These are phyloP conservation scores for Megastigmus dorsalis DNA, from an alignment of 2,888 invertebrate genomes.

Conservation along the genomic window DNA sequence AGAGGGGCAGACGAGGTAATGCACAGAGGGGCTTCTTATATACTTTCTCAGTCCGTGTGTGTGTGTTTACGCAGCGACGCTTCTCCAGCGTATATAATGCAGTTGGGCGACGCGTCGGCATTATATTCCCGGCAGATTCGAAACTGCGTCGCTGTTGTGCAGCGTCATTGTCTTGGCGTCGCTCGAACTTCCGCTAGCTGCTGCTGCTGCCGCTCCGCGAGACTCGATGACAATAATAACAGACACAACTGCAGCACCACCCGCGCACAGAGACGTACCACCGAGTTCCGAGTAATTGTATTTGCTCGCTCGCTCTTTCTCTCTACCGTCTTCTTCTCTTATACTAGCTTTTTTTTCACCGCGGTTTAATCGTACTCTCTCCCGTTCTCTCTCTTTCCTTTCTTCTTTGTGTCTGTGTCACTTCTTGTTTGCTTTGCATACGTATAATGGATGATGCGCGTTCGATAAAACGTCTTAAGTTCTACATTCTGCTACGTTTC, in stretches of 20 bases:
- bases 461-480: background rate
- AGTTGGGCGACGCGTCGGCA: slow-evolving; percentile 9
- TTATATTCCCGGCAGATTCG: slow-evolving; percentile 43
- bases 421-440: too few species aligned
- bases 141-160: slow-evolving; percentile 6
- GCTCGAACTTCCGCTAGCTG: slow-evolving; percentile 28
- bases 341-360: too few species aligned
- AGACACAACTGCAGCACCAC: background rate
- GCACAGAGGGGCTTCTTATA: slow-evolving; percentile 10
- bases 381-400: background rate
- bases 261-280: background rate
- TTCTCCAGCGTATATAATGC: background rate
- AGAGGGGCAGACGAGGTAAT: slow-evolving; percentile 45
- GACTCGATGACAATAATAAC: slow-evolving; percentile 33
- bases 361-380: too few species aligned
- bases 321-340: background rate
- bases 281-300: slow-evolving; percentile 47
- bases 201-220: background rate
- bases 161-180: slow-evolving; percentile 26
- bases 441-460: too few species aligned
- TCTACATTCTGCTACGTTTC: too few species aligned
- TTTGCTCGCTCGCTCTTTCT: slow-evolving; percentile 29
- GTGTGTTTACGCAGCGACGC: background rate
- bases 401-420: background rate
- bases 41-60: background rate